Evolutionary conservation across 1,140 invertebrate genomes (phyloP), one percentile per base, ranked within the genome.

Genomic region (Conus ventricosus): DNA sequence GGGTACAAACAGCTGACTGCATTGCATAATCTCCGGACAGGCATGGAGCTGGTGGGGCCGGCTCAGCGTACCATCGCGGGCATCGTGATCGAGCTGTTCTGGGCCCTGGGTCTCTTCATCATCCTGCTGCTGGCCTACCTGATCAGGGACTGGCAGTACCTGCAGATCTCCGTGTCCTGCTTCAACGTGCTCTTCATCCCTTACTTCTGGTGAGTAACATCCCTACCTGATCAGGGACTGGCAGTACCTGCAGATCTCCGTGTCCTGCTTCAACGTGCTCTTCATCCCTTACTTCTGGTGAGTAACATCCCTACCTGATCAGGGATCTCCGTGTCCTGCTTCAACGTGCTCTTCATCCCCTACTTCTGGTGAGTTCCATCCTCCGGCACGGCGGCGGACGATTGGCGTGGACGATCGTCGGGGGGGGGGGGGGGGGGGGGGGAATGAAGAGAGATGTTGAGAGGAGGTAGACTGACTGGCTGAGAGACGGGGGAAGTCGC

Each of bases 91-190:
- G 90, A 97, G 93, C 91, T 96, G 78, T 97, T 97, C 4, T 97
- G 97, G 92, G 96, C 97, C 91, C 96, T 97, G 4, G 97, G 97
- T 27, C 96, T 97, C 90, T 95, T 97, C 53, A 94, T 96, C 0
- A 91, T 97, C 54, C 95, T 97, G 3, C 87, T 96, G 0, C 96
- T 97, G 84, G 96, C 96, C 27, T 96, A 97, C 92, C 96, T 96
- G 87, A 95, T 97, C 4, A 95, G 96, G 15, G 96, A 96, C 75
- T 98, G 97, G 97, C 95, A 96, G 5, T 96, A 96, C 85, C 97
- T 97, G 81, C 97, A 98, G 95, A 95, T 98, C 91, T 96, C 96
- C 1, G 96, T 97, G 80, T 97, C 97, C 0, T 92, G 97, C 53
- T 97, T 97, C 25, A 96, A 97, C 0, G 92, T 97, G 11, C 92